Conservation (phyloP, 2,888 invertebrate species). For the Caenorhabditis angaria region DNA sequence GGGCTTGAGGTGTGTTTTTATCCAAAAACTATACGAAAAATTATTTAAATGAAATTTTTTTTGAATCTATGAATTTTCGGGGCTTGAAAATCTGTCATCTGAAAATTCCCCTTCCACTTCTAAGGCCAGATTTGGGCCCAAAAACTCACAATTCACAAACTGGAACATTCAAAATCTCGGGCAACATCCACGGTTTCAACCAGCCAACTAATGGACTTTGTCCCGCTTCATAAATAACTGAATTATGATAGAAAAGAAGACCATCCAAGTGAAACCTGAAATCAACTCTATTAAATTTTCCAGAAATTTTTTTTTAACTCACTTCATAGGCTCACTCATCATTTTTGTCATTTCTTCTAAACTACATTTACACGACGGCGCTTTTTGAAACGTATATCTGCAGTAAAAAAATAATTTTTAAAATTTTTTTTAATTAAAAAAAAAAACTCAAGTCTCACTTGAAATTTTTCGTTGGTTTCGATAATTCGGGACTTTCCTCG, state of each 20-base stretch:
- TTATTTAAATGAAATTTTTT: too few relatives aligned
- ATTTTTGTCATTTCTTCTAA: slow-evolving; percentile 61
- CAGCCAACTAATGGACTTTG: slow-evolving; percentile 88
- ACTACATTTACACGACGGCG: slow-evolving; percentile 73
- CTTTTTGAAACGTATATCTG: slow-evolving; percentile 74
- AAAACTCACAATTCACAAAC: slow-evolving; percentile 35
- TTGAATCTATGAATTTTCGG: too few relatives aligned
- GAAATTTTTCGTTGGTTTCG: background rate
- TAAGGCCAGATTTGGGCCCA: too few relatives aligned
- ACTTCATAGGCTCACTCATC: slow-evolving; percentile 40
- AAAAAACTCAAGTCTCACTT: slow-evolving; percentile 18
- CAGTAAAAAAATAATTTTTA: slow-evolving; percentile 7
- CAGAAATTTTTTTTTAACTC: slow-evolving; percentile 7
- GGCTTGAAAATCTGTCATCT: too few relatives aligned
- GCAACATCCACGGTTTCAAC: slow-evolving; percentile 78
- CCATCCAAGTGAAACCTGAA: slow-evolving; percentile 80
- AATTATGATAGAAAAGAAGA: slow-evolving; percentile 87
- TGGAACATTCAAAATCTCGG: slow-evolving; percentile 61
- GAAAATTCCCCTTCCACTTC: too few relatives aligned
- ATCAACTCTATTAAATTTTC: slow-evolving; percentile 3
- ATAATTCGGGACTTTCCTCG: slow-evolving; percentile 75
- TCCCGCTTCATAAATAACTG: slow-evolving; percentile 80
- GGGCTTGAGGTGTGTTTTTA: too few relatives aligned
- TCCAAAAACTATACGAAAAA: too few relatives aligned
- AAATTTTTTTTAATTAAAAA: background rate